These are phyloP conservation scores for Acanthaster planci DNA, from an alignment of 35 echinoderm and acorn worm species.

Conservation along the genomic window DNA sequence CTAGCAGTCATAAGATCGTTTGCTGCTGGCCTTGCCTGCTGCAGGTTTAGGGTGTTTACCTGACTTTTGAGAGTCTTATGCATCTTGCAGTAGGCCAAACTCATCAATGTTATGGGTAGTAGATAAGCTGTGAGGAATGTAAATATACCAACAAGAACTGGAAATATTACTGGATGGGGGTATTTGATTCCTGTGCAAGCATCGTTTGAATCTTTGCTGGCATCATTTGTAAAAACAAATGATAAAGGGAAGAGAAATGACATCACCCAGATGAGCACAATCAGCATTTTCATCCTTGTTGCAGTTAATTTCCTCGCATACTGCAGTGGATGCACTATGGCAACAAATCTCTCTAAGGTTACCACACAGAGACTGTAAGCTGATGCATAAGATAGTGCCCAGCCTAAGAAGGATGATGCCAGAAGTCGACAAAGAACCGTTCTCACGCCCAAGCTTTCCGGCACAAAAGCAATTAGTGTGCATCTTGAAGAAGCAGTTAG, in stretches of 20 bases:
- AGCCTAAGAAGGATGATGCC: not conserved
- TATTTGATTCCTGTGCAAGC: not conserved
- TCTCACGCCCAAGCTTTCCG: not conserved
- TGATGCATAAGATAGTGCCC: not conserved
- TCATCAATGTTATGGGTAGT: not conserved
- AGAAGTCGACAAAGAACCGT: not conserved
- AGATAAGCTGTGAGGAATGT: not conserved
- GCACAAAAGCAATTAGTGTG: not conserved
- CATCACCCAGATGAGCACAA: not conserved
- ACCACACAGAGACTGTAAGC: not conserved
- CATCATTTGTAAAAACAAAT: not conserved
- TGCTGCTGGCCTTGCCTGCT: not conserved
- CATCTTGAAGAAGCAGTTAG: not conserved
- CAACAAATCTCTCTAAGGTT: not conserved
- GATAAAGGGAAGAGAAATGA: not conserved
- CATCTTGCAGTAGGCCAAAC: constrained; percentile 2
- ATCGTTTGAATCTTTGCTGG: no score
- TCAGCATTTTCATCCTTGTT: not conserved
- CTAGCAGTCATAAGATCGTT: not conserved
- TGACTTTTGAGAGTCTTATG: not conserved
- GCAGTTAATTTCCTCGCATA: not conserved
- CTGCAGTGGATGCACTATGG: constrained; percentile 14
- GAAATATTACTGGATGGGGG: not conserved
- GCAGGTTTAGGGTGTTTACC: not conserved
- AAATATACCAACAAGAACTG: not conserved